A percentile compares a stretch with the other conserved stretches of the same genome.
Evolutionary conservation across 2,888 invertebrate genomes (phyloP).

Genomic region (Drosophila borborema): DNA sequence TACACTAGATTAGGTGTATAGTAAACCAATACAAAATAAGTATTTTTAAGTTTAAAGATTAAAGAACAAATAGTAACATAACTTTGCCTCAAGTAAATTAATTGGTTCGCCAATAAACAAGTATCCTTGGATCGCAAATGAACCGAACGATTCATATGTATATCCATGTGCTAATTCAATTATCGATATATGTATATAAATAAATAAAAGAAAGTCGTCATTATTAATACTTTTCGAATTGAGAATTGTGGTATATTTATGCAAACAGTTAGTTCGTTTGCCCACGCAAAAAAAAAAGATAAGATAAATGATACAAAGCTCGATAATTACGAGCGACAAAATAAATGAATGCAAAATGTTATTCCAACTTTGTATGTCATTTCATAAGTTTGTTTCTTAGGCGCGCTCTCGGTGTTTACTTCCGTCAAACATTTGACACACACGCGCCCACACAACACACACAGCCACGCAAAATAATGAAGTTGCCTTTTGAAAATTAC

Average conservation of each 20-base stretch:
- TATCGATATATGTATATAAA: background rate
- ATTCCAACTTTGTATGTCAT: background rate
- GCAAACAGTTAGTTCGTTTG: background rate
- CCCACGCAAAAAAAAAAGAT: conserved; percentile 4
- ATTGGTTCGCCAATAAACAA: background rate
- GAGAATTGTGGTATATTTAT: background rate
- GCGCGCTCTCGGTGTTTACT: conserved; percentile 4
- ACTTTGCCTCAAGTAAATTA: background rate
- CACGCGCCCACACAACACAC: background rate
- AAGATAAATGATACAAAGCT: conserved; percentile 13
- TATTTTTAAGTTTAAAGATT: background rate
- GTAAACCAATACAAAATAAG: background rate
- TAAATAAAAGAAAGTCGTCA: background rate
- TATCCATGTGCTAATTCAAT: background rate
- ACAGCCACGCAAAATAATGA: background rate
- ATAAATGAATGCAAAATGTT: background rate
- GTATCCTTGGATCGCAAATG: background rate
- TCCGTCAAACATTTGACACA: conserved; percentile 11
- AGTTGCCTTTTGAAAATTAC: conserved; percentile 10
- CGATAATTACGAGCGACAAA: conserved; percentile 3
- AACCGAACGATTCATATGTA: too few relatives aligned
- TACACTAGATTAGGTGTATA: background rate
- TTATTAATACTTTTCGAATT: background rate
- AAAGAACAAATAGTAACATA: background rate
- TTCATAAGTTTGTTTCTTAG: background rate